Conservation (phyloP, 2,888 invertebrate genomes). For the Amiota mariae region DNA sequence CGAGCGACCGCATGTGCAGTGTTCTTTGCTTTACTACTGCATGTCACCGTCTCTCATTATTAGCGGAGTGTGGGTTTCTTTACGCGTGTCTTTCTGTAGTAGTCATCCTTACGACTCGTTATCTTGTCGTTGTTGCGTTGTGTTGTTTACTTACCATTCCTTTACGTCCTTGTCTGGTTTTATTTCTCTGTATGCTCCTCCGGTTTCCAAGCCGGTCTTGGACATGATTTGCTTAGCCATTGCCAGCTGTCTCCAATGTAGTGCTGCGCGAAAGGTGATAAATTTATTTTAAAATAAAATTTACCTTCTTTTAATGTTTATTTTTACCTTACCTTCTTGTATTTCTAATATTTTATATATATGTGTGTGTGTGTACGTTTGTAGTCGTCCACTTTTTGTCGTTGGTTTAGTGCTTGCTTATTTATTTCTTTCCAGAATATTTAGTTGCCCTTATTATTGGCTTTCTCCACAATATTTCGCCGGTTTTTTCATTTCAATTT, state of each 20-base stretch:
- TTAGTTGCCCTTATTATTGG: constrained; percentile 2
- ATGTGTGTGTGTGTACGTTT: too few relatives aligned
- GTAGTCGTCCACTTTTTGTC: constrained; percentile 37
- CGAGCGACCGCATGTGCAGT: constrained; percentile 24
- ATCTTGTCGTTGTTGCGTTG: not conserved
- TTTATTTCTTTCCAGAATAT: too few relatives aligned
- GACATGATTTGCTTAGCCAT: too few relatives aligned
- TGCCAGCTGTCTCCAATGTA: constrained; percentile 9
- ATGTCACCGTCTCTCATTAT: not conserved
- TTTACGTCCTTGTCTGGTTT: too few relatives aligned
- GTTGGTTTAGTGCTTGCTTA: not conserved
- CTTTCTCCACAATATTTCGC: constrained; percentile 16
- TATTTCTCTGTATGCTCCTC: too few relatives aligned
- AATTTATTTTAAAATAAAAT: constrained; percentile 67
- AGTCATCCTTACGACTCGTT: not conserved
- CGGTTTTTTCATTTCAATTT: constrained; percentile 33
- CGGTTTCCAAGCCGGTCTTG: too few relatives aligned
- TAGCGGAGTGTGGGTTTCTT: not conserved
- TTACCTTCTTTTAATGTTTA: constrained; percentile 55
- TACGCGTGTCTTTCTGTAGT: not conserved
- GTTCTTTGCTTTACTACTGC: constrained; percentile 1
- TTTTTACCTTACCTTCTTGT: not conserved
- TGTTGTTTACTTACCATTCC: too few relatives aligned
- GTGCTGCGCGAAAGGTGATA: constrained; percentile 62
- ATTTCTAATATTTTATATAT: too few relatives aligned